A percentile compares a stretch with the other conserved stretches of the same genome.
phyloP scores from a whole-genome alignment of 2,113 vertebrate species.

The Odobenus rosmarus region DNA sequence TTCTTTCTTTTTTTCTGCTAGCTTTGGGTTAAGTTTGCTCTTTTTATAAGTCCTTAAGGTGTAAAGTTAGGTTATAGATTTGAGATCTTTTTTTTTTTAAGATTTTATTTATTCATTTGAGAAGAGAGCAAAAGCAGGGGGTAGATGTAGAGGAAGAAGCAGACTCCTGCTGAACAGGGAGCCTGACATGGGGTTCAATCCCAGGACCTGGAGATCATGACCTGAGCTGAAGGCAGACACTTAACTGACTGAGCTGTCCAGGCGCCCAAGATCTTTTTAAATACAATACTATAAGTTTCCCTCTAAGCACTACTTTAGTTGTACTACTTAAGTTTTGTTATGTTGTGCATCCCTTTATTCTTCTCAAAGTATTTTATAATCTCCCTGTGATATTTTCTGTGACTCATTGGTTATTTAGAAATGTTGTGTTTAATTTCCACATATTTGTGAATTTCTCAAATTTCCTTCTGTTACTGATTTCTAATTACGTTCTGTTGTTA shows the following conservation, averaged over 20 bases:
- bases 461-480: neutral
- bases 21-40: neutral
- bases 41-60: neutral
- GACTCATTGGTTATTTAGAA: neutral
- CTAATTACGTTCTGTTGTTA: neutral
- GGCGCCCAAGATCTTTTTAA: neutral
- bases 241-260: neutral
- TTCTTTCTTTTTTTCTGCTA: neutral
- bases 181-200: neutral
- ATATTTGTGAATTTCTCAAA: neutral
- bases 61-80: neutral
- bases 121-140: neutral
- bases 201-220: neutral
- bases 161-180: neutral
- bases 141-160: neutral
- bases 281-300: neutral
- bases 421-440: neutral
- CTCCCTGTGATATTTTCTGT: neutral
- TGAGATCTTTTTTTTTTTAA: neutral
- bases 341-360: neutral
- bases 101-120: neutral
- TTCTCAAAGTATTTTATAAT: neutral
- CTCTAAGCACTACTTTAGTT: neutral
- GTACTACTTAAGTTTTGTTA: neutral
- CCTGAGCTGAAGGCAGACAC: too few species aligned